Evolutionary conservation across 2,888 invertebrate genomes (phyloP), one percentile per base, ranked within the genome.

Genomic region (Homarus gammarus): DNA sequence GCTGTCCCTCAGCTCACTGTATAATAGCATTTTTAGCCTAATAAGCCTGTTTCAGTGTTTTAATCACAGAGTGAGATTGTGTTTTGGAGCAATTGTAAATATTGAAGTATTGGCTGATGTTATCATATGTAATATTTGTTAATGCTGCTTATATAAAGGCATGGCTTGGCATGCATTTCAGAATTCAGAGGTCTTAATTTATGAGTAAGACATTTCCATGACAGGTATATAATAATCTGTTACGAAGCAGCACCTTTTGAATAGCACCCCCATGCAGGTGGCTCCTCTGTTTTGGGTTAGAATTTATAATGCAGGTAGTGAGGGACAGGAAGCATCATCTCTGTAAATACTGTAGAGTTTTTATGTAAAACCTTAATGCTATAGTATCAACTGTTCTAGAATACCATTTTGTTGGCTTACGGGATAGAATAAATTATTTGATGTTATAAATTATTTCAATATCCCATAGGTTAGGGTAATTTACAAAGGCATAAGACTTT

Each of bases 401-500:
- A 68, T 84, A 89, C 82, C 56, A 89, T 89, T 82, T 84, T 89
- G 88, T 89, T 89, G 88, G 88, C 88, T 83, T 89, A 89, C 77
- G 88, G 88, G 88, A 89, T 89, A 89, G 78, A 89, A 89, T 89
- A 89, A 89, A 89, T 89, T 89, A 89, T 89, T 89, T 89, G 88
- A 89, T 89, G 88, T 89, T 89, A n/a, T 27, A 89, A 5, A 56
- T 49, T 1, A 36, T 31, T 79, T 79, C 56, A 79, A 22, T 33
- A 51, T 78, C 56, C 27, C 31, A 27, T 0, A 27, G n/a, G 3
- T 73, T 8, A 6, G 15, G 8, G 31, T 0, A 72, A 27, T 72
- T 72, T 49, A 49, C 0, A 49, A 49, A 49, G 44, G 44, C 12
- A 10, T 49, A 10, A 49, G 10, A 49, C 12, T 10, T 12, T 49